A percentile compares a stretch with the other conserved stretches of the same genome.
These are phyloP conservation scores for Acrobasis consociella DNA, from an alignment of 2,888 invertebrate species.

Conservation along the genomic window DNA sequence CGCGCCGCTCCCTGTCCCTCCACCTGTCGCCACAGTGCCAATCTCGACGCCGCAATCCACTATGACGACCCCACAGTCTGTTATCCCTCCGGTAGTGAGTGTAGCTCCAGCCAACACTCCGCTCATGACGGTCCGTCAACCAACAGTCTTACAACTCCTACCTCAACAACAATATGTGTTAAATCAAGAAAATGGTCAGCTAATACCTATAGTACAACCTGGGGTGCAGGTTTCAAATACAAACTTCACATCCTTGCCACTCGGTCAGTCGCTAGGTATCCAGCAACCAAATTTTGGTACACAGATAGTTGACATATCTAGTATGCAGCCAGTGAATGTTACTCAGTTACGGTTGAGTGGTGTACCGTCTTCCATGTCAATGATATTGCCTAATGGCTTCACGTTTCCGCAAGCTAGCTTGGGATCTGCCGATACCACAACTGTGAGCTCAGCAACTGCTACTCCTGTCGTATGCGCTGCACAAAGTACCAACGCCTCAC, in stretches of 20 bases:
- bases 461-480: slow-evolving; percentile 77
- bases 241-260: slow-evolving; percentile 70
- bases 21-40: slow-evolving; percentile 59
- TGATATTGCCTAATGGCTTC: slow-evolving; percentile 72
- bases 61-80: slow-evolving; percentile 55
- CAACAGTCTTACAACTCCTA: slow-evolving; percentile 69
- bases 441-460: slow-evolving; percentile 70
- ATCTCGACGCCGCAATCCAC: slow-evolving; percentile 57
- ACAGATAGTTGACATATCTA: slow-evolving; percentile 72
- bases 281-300: slow-evolving; percentile 73
- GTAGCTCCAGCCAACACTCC: slow-evolving; percentile 67
- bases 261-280: slow-evolving; percentile 62
- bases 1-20: slow-evolving; percentile 60
- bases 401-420: slow-evolving; percentile 70
- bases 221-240: slow-evolving; percentile 73
- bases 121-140: slow-evolving; percentile 75
- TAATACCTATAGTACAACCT: slow-evolving; percentile 76
- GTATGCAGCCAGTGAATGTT: slow-evolving; percentile 75
- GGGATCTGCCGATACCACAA: slow-evolving; percentile 66
- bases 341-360: slow-evolving; percentile 72
- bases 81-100: slow-evolving; percentile 69
- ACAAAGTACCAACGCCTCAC: slow-evolving; percentile 68
- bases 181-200: slow-evolving; percentile 76
- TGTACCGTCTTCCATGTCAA: slow-evolving; percentile 76
- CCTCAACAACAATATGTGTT: slow-evolving; percentile 76